Evolutionary conservation across 2,113 vertebrate genomes (phyloP), one percentile per base, ranked within the genome.

Genomic region (rabbit (Oryctolagus cuniculus)): DNA sequence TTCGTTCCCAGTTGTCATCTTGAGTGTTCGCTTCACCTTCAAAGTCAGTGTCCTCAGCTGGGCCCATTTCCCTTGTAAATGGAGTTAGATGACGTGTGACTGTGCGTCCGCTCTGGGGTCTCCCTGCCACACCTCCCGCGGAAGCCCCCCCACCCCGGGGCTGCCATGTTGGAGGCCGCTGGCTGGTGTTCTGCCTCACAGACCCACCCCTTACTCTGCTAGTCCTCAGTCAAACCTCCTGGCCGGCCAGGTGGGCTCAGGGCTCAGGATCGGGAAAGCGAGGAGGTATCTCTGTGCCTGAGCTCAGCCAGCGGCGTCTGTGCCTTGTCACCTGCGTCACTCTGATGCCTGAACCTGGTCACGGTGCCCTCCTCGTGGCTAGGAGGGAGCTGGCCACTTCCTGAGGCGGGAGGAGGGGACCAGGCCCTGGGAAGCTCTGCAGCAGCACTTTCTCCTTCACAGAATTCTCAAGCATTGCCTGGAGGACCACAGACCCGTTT

Each of bases 61-160:
- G 22, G 5, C 10, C 10, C 53, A 2, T 19, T 36, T 69, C 53
- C 36, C 25, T 34, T 29, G 38, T 31, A 61, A 58, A 6, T 75
- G 64, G 29, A 0, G 2, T 67, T 63, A 17, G 16, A 29, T 49
- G 10, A 44, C 25, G 2, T 25, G 55, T 58, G 64, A 53, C 55
- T 93, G 67, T 86, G 24, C 44, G 27, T 64, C 64, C 9, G 17
- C 15, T 78, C 24, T 31, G 16, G 22, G 10, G 25, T 63, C 86
- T 38, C 72, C 3, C 17, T 63, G 3, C 9, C 36, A 24, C 2
- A 16, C 38, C 38, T 38, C 38, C 38, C 38, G 15, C 6, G 1
- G 21, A 21, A 9, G 15, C 24, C 27, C 2, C 24, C 1, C 44
- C 2, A n/a, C 16, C 22, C 25, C 22, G 13, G 2, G 25, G 0